phyloP scores from a whole-genome alignment of 30 jellyfish, hydroid and myxozoan genomes.

The Aurelia coerulea region DNA sequence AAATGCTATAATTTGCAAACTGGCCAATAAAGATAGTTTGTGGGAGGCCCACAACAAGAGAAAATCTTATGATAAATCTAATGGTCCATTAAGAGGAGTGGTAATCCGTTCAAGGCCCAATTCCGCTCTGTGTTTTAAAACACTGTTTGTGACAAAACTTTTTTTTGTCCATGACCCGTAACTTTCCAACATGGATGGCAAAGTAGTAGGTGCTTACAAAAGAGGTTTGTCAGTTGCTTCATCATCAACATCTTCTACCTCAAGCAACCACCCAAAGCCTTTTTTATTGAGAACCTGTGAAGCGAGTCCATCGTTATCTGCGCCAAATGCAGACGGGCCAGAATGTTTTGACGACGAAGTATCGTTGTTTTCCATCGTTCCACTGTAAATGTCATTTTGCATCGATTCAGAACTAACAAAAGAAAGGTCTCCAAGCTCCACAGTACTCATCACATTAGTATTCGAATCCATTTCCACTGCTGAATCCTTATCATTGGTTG shows the following conservation, averaged over 20 bases:
- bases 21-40: too few species aligned
- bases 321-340: constrained; percentile 5
- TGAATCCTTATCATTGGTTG: too few species aligned
- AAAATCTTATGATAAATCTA: too few species aligned
- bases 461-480: constrained; percentile 9
- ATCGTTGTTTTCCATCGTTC: constrained; percentile 57
- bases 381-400: constrained; percentile 51
- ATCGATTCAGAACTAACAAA: constrained; percentile 57
- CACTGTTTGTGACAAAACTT: too few species aligned
- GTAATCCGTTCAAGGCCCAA: too few species aligned
- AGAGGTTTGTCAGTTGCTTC: constrained; percentile 87
- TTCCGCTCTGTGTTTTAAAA: too few species aligned
- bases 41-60: too few species aligned
- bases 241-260: constrained; percentile 86
- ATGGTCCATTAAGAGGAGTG: too few species aligned
- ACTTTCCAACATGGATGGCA: too few species aligned
- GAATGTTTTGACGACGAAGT: background rate
- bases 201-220: constrained; percentile 48
- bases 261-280: constrained; percentile 96
- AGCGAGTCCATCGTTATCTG: constrained; percentile 41
- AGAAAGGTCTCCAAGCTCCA: constrained; percentile 72
- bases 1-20: too few species aligned
- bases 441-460: constrained; percentile 28
- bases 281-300: constrained; percentile 55
- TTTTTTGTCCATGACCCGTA: too few species aligned